Base-by-base conservation (phyloP, 2,113 vertebrate genomes). In the Amphiprion ocellaris region DNA sequence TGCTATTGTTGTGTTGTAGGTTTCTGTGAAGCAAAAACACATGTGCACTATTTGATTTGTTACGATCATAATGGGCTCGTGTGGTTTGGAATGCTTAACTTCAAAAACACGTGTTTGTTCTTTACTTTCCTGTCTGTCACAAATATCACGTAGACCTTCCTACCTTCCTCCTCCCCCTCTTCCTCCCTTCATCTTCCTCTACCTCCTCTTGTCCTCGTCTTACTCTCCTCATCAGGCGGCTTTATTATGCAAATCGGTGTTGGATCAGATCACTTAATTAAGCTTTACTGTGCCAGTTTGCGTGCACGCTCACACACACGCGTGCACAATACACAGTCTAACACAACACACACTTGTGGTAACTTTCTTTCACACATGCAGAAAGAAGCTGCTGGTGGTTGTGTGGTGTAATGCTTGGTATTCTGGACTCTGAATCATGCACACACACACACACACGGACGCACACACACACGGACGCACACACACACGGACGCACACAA, bases 211-310 rank as follows among this genome's bases (percentile, higher is more conserved):
- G 28, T 72, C 64, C 72, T 85, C 61, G 69, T 80, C 72, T 84
- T 81, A 90, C 81, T 82, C 69, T 87, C 54, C 74, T 82, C 77
- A 44, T 79, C 87, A 87, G 88, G 62, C 72, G 74, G 85, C 91
- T 95, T 96, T 94, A 94, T 92, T 90, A 93, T 93, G 90, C 74
- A 90, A 92, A 93, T 94, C 60, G 69, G 69, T 52, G 74, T 74
- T 74, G 84, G 87, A 93, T 92, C 84, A 71, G 79, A 93, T 85
- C 72, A 82, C 89, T 90, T 93, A 92, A 94, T 95, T 93, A 90
- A 83, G 84, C 83, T 67, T 82, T 74, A 58, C 64, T 71, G 74
- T 67, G 73, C 81, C 88, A 74, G 69, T 77, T 74, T 74, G 39
- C 8, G 19, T 28, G 23, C 16, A 44, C 44, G 4, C 50, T 23